These are phyloP conservation scores for Rotaria magnacalcarata DNA, from an alignment of 2,888 invertebrate genomes.

Conservation along the genomic window DNA sequence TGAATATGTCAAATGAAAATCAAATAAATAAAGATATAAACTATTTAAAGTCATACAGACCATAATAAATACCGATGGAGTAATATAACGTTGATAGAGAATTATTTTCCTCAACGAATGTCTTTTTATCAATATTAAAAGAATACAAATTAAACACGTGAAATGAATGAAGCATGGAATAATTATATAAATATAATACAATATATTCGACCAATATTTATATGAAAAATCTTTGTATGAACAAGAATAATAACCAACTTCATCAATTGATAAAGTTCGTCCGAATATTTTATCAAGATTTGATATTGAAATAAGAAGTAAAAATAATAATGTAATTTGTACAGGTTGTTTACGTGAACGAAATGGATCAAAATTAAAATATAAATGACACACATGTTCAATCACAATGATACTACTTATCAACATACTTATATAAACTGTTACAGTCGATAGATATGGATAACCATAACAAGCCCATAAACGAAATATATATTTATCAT, in stretches of 20 bases:
- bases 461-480: not conserved
- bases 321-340: not conserved
- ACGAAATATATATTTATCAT: not conserved
- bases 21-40: not conserved
- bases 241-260: not conserved
- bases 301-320: not conserved
- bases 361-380: not conserved
- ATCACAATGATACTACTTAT: not conserved
- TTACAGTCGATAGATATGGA: not conserved
- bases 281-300: conserved; percentile 4
- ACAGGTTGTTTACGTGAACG: not conserved
- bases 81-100: not conserved
- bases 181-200: not conserved
- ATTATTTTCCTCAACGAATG: not conserved
- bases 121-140: not conserved
- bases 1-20: not conserved
- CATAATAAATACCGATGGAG: not conserved
- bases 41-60: not conserved
- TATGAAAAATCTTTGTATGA: not conserved
- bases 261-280: not conserved
- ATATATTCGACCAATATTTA: not conserved
- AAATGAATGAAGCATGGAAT: not conserved
- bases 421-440: not conserved
- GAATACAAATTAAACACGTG: not conserved
- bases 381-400: not conserved